Evolutionary conservation across 2,113 vertebrate species (phyloP).

Genomic region (Eidolon helvum): DNA sequence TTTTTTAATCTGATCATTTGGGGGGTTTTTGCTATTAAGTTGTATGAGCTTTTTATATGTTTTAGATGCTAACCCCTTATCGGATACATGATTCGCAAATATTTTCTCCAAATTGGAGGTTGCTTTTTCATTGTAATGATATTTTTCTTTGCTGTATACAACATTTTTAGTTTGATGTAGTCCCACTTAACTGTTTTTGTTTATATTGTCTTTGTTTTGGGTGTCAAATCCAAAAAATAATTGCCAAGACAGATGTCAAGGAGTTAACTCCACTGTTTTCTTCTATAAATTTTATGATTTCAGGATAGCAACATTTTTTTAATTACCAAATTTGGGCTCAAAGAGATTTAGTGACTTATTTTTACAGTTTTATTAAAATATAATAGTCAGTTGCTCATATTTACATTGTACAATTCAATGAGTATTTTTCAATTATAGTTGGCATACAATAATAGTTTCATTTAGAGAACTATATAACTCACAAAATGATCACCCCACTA

Average conservation of each 20-base stretch:
- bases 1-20: background rate
- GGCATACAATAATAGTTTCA: too few species aligned
- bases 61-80: background rate
- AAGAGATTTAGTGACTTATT: too few species aligned
- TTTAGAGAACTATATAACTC: too few species aligned
- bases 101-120: background rate
- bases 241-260: background rate
- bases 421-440: too few species aligned
- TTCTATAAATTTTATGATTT: background rate
- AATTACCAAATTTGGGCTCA: background rate
- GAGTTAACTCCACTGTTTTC: background rate
- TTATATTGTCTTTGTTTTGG: background rate
- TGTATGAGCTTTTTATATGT: background rate
- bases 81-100: background rate
- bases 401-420: too few species aligned
- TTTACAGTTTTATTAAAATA: too few species aligned
- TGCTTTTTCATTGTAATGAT: background rate
- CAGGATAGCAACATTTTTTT: background rate
- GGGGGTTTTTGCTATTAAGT: background rate
- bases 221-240: background rate
- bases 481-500: too few species aligned
- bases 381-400: too few species aligned
- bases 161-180: background rate
- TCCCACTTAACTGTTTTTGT: background rate
- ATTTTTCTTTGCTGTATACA: background rate